These are phyloP conservation scores for Augochlora pura DNA, from an alignment of 1,140 invertebrate genomes.

Conservation along the genomic window DNA sequence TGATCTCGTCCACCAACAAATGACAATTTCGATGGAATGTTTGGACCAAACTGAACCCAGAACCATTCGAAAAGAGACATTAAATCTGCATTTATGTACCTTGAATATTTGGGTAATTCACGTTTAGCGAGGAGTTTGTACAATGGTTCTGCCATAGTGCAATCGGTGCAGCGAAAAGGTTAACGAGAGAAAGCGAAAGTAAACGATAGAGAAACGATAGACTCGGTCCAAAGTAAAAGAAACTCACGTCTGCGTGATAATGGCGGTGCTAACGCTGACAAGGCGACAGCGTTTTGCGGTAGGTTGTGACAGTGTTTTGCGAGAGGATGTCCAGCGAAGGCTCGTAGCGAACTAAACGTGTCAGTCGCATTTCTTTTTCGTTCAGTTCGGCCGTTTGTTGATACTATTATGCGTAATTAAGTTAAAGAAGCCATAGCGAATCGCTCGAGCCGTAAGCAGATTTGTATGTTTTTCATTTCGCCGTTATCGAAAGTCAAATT, in stretches of 20 bases:
- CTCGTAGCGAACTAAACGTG: conserved; percentile 69
- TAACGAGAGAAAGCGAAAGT: too few species aligned
- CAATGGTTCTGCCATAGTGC: too few species aligned
- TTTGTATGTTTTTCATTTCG: conserved; percentile 64
- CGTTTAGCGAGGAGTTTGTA: too few species aligned
- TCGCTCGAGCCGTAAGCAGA: conserved; percentile 70
- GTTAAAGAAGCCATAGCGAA: conserved; percentile 73
- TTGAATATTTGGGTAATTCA: too few species aligned
- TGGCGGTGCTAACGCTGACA: not conserved
- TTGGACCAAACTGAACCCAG: too few species aligned
- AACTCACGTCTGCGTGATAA: conserved; percentile 46
- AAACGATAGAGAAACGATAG: too few species aligned
- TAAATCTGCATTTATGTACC: too few species aligned
- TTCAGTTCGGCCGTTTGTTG: conserved; percentile 71
- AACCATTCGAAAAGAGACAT: too few species aligned
- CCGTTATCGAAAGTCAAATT: conserved; percentile 67
- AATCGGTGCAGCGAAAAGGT: too few species aligned
- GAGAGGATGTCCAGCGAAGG: conserved; percentile 38
- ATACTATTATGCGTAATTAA: conserved; percentile 76
- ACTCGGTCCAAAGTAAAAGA: not conserved
- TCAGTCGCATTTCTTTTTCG: conserved; percentile 30
- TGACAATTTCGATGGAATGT: too few species aligned
- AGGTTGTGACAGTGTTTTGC: conserved; percentile 6
- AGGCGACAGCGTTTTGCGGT: not conserved
- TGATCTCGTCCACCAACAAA: too few species aligned